Base-by-base conservation (phyloP, 2,113 vertebrate genomes). In the Paratilapia polleni region DNA sequence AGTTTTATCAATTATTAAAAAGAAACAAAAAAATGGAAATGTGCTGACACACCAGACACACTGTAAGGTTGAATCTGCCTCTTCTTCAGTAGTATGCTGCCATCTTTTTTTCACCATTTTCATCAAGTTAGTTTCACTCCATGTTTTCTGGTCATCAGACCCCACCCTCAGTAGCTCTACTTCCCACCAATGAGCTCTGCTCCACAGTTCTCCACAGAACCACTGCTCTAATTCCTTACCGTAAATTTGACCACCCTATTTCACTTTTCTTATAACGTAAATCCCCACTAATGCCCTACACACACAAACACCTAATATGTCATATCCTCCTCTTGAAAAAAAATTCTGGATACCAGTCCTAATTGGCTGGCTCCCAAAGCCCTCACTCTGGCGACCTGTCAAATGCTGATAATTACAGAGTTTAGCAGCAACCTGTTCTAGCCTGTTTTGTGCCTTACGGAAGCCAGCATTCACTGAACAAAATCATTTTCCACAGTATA, bases 341-440 rank as follows among this genome's bases (percentile, higher is more conserved):
- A 82, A 91, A 92, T 78, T 47, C 62, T 84, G 66, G 77, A 85
- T 83, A 82, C 82, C 76, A 82, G 13, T 80, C 49, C 43, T 86
- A 82, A 83, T 85, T 91, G 89, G 89, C 78, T 26, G 63, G 1
- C 70, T 78, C 84, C 82, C 88, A 89, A 83, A 73, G 34, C 64
- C 31, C 31, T 64, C 70, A 60, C 76, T 90, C 82, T 68, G 14
- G 1, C 63, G 74, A 81, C n/a, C 82, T 81, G 85, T 90, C 87
- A 91, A 87, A 93, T 34, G 41, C 68, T 83, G 84, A 90, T 87
- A 89, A 91, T 91, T 86, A 88, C 77, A 83, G 82, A 84, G 83
- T 91, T 85, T 60, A 91, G 68, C 82, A 58, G 84, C 62, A 78
- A 81, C 90, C 75, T 94, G 91, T 92, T 82, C 52, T 36, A 80